These are phyloP conservation scores for Notechis scutatus DNA, from an alignment of 2,113 vertebrate genomes.

Conservation along the genomic window DNA sequence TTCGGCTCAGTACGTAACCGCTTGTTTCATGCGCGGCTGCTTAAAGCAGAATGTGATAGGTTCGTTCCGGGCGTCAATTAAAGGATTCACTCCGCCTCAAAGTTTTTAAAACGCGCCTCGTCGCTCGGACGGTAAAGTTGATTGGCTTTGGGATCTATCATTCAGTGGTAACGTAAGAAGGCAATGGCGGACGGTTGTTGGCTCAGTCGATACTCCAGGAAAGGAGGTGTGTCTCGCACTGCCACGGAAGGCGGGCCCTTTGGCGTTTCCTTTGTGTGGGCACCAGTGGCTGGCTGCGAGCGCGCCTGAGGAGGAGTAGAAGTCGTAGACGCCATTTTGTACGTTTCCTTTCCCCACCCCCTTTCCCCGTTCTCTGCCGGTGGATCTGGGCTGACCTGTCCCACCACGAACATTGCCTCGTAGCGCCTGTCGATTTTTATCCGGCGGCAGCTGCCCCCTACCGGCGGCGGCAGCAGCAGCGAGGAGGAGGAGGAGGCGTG, in stretches of 20 bases:
- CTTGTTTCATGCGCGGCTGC: rapidly evolving
- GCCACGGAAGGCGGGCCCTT: constrained; percentile 42
- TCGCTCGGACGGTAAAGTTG: background rate
- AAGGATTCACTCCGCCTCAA: background rate
- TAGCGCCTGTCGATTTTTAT: constrained; percentile 38
- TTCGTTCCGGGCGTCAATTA: rapidly evolving
- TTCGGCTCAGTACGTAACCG: background rate
- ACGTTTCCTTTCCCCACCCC: constrained; percentile 49
- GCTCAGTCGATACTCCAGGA: background rate
- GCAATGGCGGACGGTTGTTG: background rate
- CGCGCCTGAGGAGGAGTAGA: constrained; percentile 38
- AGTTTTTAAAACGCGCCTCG: background rate
- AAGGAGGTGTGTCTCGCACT: constrained; percentile 31
- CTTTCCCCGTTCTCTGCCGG: constrained; percentile 46
- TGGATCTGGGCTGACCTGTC: constrained; percentile 47
- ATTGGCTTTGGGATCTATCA: background rate
- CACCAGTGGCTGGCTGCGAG: constrained; percentile 59
- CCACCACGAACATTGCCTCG: constrained; percentile 57
- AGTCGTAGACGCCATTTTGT: constrained; percentile 61
- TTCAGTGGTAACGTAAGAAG: rapidly evolving
- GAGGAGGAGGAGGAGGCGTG: constrained; percentile 55
- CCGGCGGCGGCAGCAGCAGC: background rate
- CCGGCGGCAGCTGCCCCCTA: constrained; percentile 61
- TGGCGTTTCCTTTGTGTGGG: constrained; percentile 77
- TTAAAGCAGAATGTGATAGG: background rate